Conservation (phyloP, 92 coral and sea anemone genomes). For the Zoanthus gigantus region DNA sequence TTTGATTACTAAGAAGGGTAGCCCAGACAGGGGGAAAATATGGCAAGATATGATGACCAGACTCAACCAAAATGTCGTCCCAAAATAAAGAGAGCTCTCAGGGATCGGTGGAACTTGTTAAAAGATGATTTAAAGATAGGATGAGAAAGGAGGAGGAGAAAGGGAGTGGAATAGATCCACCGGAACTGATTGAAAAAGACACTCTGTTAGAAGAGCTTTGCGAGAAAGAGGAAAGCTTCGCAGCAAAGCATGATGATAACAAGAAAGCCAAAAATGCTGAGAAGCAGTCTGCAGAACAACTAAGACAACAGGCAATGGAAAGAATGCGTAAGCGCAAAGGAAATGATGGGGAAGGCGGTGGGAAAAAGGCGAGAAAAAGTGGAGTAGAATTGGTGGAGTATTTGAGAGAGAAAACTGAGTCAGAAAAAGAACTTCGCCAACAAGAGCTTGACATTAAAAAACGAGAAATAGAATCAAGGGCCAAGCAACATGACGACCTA, state of each 20-base stretch:
- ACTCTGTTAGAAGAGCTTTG: slow-evolving; percentile 31
- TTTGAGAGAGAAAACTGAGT: slow-evolving; percentile 38
- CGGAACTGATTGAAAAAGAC: slow-evolving; percentile 27
- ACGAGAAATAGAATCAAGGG: slow-evolving; percentile 27
- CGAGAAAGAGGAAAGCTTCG: slow-evolving; percentile 30
- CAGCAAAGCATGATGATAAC: slow-evolving; percentile 11
- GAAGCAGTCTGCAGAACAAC: slow-evolving; percentile 40
- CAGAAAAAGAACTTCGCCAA: slow-evolving; percentile 39
- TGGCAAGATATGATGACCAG: slow-evolving; percentile 26
- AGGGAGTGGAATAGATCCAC: slow-evolving; percentile 41
- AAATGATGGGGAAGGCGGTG: slow-evolving; percentile 31
- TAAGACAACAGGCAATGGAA: slow-evolving; percentile 35
- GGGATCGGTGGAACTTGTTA: slow-evolving; percentile 34
- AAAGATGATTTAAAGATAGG: slow-evolving; percentile 18
- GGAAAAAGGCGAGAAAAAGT: slow-evolving; percentile 38
- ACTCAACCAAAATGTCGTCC: slow-evolving; percentile 27
- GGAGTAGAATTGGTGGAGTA: slow-evolving; percentile 39
- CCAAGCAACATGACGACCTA: slow-evolving; percentile 26
- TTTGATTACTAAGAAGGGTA: slow-evolving; percentile 44
- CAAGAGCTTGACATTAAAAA: slow-evolving; percentile 33
- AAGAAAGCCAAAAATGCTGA: slow-evolving; percentile 26
- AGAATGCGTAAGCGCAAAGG: slow-evolving; percentile 32
- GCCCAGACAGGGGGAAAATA: slow-evolving; percentile 32
- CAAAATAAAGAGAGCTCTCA: slow-evolving; percentile 25
- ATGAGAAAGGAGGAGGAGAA: slow-evolving; percentile 31